Percentiles rank a stretch among this genome's conserved stretches.
These are phyloP conservation scores for Dynastes tityus DNA, from an alignment of 2,888 invertebrate species.

Conservation along the genomic window DNA sequence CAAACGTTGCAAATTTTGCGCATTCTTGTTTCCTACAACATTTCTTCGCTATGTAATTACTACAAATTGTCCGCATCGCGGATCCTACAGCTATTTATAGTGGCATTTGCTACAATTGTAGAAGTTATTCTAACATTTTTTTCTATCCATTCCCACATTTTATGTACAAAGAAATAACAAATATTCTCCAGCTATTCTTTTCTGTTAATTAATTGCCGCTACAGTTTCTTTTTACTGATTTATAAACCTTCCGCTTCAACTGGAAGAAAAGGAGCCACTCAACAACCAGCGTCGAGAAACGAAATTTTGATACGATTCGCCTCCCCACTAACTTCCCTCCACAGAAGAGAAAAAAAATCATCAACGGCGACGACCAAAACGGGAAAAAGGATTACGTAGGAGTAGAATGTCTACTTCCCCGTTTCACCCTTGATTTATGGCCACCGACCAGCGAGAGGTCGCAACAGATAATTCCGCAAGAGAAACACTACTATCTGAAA, in stretches of 20 bases:
- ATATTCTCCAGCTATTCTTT: not conserved
- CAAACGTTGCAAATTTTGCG: no score
- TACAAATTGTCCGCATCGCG: no score
- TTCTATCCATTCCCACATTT: no score
- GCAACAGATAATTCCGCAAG: slow-evolving; percentile 51
- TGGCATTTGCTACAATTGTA: no score
- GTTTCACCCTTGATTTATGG: slow-evolving; percentile 50
- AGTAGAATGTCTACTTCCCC: slow-evolving; percentile 37
- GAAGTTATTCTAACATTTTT: not conserved
- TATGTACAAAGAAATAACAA: no score
- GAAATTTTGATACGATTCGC: slow-evolving; percentile 2
- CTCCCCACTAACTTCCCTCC: not conserved
- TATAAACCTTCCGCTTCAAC: not conserved
- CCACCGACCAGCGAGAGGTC: slow-evolving; percentile 47
- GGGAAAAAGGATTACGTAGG: slow-evolving; percentile 24
- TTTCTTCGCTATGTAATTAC: no score
- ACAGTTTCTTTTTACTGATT: not conserved
- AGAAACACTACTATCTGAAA: slow-evolving; percentile 42
- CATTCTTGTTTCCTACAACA: no score
- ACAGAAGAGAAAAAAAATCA: slow-evolving; percentile 4
- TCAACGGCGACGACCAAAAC: not conserved
- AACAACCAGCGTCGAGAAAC: not conserved
- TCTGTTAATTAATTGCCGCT: not conserved
- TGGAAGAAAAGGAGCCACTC: not conserved
- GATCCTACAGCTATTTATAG: no score